A percentile compares a stretch with the other conserved stretches of the same genome.
phyloP scores from a whole-genome alignment of 2,113 vertebrate genomes.

The Gobius niger region DNA sequence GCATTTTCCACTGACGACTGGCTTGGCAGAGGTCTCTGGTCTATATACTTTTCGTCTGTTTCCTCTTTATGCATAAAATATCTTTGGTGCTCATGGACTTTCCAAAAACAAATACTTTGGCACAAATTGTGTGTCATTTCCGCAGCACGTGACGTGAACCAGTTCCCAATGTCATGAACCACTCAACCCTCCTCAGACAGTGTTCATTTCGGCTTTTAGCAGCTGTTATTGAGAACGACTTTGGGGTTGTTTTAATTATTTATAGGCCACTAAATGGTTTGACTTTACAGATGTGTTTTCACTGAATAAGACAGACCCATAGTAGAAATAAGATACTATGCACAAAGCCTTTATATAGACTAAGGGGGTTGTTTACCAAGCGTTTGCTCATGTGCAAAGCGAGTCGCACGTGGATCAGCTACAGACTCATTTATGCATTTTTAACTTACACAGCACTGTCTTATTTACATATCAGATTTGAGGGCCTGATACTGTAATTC shows the following conservation, averaged over 20 bases:
- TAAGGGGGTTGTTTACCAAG: too few relatives aligned
- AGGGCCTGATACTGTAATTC: too few relatives aligned
- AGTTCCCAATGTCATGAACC: background rate
- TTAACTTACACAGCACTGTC: too few relatives aligned
- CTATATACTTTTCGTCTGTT: too few relatives aligned
- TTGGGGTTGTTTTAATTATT: conserved; percentile 6
- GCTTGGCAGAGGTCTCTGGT: too few relatives aligned
- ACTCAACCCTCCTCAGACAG: background rate
- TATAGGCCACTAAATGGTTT: conserved; percentile 1
- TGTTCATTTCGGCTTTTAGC: conserved; percentile 1
- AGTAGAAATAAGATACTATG: background rate
- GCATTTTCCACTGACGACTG: too few relatives aligned
- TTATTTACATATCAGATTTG: too few relatives aligned
- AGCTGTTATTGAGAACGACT: background rate
- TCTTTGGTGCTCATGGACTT: background rate
- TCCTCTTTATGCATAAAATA: background rate
- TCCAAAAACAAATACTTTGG: background rate
- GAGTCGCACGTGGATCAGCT: too few relatives aligned
- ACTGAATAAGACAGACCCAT: background rate
- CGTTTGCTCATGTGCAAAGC: too few relatives aligned
- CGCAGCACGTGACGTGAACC: background rate
- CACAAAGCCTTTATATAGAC: too few relatives aligned
- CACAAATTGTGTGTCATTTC: background rate
- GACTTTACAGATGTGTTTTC: background rate
- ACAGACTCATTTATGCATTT: too few relatives aligned